Evolutionary conservation across 2,113 vertebrate genomes (phyloP), one percentile per base, ranked within the genome.

Genomic region (Garra rufa): DNA sequence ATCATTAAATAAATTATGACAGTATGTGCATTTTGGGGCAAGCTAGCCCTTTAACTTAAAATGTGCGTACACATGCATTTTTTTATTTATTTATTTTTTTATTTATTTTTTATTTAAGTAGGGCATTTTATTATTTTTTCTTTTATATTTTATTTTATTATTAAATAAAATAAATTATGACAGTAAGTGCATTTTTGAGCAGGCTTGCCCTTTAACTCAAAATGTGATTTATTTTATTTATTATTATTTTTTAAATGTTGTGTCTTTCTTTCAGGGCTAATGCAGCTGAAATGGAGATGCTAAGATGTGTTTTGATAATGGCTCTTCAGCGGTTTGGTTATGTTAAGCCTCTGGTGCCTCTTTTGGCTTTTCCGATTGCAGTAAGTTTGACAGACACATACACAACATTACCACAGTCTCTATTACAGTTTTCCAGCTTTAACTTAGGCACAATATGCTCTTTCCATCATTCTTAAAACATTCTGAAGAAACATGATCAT

Each of bases 301-400:
- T 94, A 0, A 94, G 95, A 61, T 99, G 96, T 50, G 89, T 90
- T 1, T 0, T 92, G 79, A 95, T 96, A 74, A 9, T 97, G 57
- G 82, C 28, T 2, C 73, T 95, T 70, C 90, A 86, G 76, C 88
- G 87, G 85, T 89, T 88, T 67, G 91, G 93, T 73, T 90, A 88
- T 48, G 6, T 96, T 79, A 94, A 88, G 38, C 90, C 91, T 24
- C 85, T 88, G 2, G 19, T 94, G 78, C 88, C 93, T 21, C 85
- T 85, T 0, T 87, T 96, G 83, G 84, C 89, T 4, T 75, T 88
- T 4, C 87, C 89, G 48, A 95, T 91, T 55, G 93, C 97, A 94
- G 97, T 99, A 95, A 55, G 6, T 30, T 15, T 59, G 11, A 48
- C 21, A 52, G 73, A 70, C 14, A 65, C 4, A 34, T 43, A 6